phyloP scores from a whole-genome alignment of 1,140 invertebrate genomes.

The Holotrichia oblita region DNA sequence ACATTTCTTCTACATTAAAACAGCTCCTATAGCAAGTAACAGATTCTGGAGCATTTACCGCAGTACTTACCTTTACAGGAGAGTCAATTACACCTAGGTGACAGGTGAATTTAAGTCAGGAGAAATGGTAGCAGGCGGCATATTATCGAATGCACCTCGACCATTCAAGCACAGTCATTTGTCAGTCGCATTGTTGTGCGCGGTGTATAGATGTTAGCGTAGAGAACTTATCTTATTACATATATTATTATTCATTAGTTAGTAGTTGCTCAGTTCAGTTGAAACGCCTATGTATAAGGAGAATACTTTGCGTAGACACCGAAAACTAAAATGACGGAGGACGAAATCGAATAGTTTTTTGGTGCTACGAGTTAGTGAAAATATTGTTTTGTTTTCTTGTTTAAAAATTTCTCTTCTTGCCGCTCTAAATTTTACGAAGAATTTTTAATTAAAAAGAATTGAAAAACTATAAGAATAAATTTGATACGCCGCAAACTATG shows the following conservation, averaged over 20 bases:
- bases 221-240: not conserved
- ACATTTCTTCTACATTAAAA: too few relatives aligned
- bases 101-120: slow-evolving; percentile 20
- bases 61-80: not conserved
- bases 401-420: not conserved
- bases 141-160: slow-evolving; percentile 29
- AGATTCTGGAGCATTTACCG: not conserved
- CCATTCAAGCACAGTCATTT: slow-evolving; percentile 22
- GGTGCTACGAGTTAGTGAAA: not conserved
- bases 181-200: slow-evolving; percentile 31
- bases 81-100: slow-evolving; percentile 24
- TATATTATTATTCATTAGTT: not conserved
- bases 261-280: not conserved
- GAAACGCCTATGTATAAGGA: not conserved
- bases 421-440: not conserved
- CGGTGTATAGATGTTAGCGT: not conserved
- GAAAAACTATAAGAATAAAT: slow-evolving; percentile 44
- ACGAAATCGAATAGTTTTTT: not conserved
- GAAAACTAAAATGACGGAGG: not conserved
- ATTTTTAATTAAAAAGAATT: not conserved
- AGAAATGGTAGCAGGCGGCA: slow-evolving; percentile 34
- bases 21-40: too few relatives aligned
- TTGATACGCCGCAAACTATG: slow-evolving; percentile 56
- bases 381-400: not conserved
- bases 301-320: not conserved